Percentiles rank a stretch among this genome's conserved stretches.
Evolutionary conservation across 2,888 invertebrate species (phyloP).

Genomic region (Rotaria magnacalcarata): DNA sequence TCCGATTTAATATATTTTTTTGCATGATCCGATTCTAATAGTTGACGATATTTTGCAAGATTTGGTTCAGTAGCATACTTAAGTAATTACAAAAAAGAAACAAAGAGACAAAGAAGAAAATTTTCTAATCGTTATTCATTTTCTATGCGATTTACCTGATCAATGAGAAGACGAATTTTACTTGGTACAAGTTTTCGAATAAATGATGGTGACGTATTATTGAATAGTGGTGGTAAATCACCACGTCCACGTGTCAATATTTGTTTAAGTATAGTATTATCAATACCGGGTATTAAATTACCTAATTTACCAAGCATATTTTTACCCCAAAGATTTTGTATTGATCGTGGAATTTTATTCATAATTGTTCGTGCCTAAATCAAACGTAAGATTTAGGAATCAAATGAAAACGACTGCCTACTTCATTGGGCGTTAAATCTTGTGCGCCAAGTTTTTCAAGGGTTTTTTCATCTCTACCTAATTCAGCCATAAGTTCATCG

Average conservation of each 20-base stretch:
- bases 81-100: neutral
- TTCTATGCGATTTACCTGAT: neutral
- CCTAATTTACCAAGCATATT: slow-evolving; percentile 14
- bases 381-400: neutral
- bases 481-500: slow-evolving; percentile 28
- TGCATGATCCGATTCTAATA: slow-evolving; percentile 12
- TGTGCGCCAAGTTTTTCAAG: slow-evolving; percentile 33
- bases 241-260: neutral
- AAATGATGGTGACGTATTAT: neutral
- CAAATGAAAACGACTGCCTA: neutral
- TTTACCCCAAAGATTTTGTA: slow-evolving; percentile 3
- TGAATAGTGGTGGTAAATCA: slow-evolving; percentile 19
- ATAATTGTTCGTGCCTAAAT: slow-evolving; percentile 20
- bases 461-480: slow-evolving; percentile 9
- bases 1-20: neutral
- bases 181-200: slow-evolving; percentile 2
- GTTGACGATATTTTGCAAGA: neutral
- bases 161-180: slow-evolving; percentile 26
- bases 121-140: too few species aligned
- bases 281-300: neutral
- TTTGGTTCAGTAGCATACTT: slow-evolving; percentile 27
- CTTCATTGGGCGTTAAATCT: slow-evolving; percentile 1
- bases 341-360: neutral
- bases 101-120: too few species aligned
- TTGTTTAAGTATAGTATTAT: neutral